Percentiles rank a stretch among this genome's conserved stretches.
Conservation (phyloP, 2,888 invertebrate species). For the Drosophila macrospina region DNA sequence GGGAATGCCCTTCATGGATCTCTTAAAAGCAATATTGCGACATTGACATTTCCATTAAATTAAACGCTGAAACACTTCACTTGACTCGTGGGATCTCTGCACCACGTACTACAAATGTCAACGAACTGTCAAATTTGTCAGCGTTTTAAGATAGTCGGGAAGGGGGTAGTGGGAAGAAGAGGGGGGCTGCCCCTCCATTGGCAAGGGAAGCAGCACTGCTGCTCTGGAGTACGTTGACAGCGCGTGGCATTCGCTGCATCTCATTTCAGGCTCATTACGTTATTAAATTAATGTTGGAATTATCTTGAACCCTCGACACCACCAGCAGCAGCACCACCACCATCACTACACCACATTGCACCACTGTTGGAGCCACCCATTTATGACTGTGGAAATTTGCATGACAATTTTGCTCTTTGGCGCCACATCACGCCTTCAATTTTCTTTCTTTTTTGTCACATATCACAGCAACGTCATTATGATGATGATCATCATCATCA, state of each 20-base stretch:
- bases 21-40: constrained; percentile 52
- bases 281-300: constrained; percentile 67
- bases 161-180: not conserved
- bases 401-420: constrained; percentile 46
- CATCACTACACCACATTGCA: not conserved
- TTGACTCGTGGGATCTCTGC: constrained; percentile 5
- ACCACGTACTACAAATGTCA: constrained; percentile 57
- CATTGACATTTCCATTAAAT: constrained; percentile 69
- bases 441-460: constrained; percentile 9
- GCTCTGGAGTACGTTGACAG: constrained; percentile 27
- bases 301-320: constrained; percentile 25
- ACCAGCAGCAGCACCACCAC: not conserved
- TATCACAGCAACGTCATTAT: constrained; percentile 22
- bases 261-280: constrained; percentile 55
- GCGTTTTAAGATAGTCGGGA: constrained; percentile 31
- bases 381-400: constrained; percentile 47
- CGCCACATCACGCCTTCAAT: constrained; percentile 37
- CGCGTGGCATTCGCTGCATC: constrained; percentile 42
- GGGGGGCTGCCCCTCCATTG: not conserved
- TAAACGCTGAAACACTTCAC: constrained; percentile 27
- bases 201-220: not conserved
- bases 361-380: constrained; percentile 30
- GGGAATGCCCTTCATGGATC: constrained; percentile 23
- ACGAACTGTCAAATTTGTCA: constrained; percentile 72
- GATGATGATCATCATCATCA: too few relatives aligned